phyloP scores from a whole-genome alignment of 2,113 vertebrate genomes.

The Dinomys branickii region DNA sequence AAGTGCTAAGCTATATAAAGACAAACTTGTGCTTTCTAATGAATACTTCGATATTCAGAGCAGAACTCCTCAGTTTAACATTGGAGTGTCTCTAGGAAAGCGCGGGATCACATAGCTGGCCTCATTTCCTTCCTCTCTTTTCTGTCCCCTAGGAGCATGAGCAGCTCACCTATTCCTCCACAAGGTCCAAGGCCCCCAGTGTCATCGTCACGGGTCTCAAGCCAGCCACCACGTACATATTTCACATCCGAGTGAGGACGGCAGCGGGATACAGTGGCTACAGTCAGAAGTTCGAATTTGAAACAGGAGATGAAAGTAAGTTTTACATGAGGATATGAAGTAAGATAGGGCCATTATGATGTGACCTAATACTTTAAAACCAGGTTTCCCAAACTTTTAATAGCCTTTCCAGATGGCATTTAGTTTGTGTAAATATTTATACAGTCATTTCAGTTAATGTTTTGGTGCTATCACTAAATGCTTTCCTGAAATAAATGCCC shows the following conservation, averaged over 20 bases:
- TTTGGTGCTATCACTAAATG: slow-evolving; percentile 1
- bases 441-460: neutral
- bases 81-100: slow-evolving; percentile 70
- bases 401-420: neutral
- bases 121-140: slow-evolving; percentile 82
- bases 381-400: neutral
- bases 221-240: slow-evolving; percentile 95
- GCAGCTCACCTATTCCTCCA: slow-evolving; percentile 96
- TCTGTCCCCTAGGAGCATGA: slow-evolving; percentile 93
- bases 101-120: slow-evolving; percentile 63
- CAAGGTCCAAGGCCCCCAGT: slow-evolving; percentile 95
- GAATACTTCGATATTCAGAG: slow-evolving; percentile 68
- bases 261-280: slow-evolving; percentile 94
- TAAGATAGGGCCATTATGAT: neutral
- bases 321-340: slow-evolving; percentile 48
- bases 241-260: slow-evolving; percentile 94
- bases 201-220: slow-evolving; percentile 96
- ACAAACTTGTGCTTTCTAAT: slow-evolving; percentile 69
- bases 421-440: neutral
- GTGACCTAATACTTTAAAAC: slow-evolving; percentile 36
- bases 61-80: slow-evolving; percentile 70
- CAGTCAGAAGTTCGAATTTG: slow-evolving; percentile 95
- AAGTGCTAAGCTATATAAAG: slow-evolving; percentile 57
- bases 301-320: slow-evolving; percentile 98
- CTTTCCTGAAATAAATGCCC: neutral